A percentile compares a stretch with the other conserved stretches of the same genome.
Conservation (phyloP, 2,888 invertebrate species). For the Laspeyria flexula region DNA sequence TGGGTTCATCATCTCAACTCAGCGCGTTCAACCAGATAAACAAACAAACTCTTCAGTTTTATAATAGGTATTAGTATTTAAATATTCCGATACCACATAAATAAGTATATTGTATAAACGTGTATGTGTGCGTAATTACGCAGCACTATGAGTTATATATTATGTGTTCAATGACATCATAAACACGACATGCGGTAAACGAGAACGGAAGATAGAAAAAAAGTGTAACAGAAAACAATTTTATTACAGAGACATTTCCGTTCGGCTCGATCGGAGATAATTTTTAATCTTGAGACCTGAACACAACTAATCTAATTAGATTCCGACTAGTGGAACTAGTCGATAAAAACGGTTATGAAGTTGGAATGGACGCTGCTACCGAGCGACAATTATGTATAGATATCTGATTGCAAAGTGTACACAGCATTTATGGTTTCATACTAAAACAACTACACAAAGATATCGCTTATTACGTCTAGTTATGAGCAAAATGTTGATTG, state of each 20-base stretch:
- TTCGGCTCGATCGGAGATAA: slow-evolving; percentile 63
- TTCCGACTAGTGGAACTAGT: slow-evolving; percentile 61
- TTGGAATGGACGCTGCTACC: slow-evolving; percentile 49
- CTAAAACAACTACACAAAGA: slow-evolving; percentile 40
- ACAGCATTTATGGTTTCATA: slow-evolving; percentile 50
- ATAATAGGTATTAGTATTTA: too few relatives aligned
- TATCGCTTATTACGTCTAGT: slow-evolving; percentile 39
- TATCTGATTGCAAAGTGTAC: slow-evolving; percentile 52
- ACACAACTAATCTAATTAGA: slow-evolving; percentile 71
- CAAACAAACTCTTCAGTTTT: too few relatives aligned
- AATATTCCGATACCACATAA: too few relatives aligned
- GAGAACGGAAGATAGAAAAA: slow-evolving; percentile 71
- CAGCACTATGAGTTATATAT: slow-evolving; percentile 38
- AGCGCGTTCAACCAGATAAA: too few relatives aligned
- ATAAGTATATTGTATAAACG: background rate
- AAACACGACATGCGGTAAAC: slow-evolving; percentile 59
- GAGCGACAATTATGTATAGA: slow-evolving; percentile 60
- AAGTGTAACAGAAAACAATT: slow-evolving; percentile 67
- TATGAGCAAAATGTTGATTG: slow-evolving; percentile 33
- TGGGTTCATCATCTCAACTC: too few relatives aligned
- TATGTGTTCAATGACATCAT: slow-evolving; percentile 60
- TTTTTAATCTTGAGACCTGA: slow-evolving; percentile 65
- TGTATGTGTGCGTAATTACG: background rate
- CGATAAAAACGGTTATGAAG: slow-evolving; percentile 67
- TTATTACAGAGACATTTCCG: slow-evolving; percentile 75